These are phyloP conservation scores for Pegoplata infirma DNA, from an alignment of 2,888 invertebrate species.

Conservation along the genomic window DNA sequence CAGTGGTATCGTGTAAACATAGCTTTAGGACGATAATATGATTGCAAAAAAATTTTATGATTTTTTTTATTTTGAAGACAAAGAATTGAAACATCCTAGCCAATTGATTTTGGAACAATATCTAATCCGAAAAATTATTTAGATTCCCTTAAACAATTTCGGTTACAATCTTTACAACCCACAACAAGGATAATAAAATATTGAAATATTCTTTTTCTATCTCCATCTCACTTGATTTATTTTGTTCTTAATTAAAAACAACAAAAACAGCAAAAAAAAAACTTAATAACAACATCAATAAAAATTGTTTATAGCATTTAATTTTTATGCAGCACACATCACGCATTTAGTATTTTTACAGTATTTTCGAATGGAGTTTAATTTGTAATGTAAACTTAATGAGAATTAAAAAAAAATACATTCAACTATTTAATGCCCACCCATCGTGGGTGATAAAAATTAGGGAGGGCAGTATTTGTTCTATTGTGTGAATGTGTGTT, in stretches of 20 bases:
- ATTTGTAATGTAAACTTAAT: constrained; percentile 41
- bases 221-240: not conserved
- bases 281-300: constrained; percentile 26
- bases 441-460: constrained; percentile 58
- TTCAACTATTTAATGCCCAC: constrained; percentile 53
- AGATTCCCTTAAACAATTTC: too few relatives aligned
- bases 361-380: constrained; percentile 16
- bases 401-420: too few relatives aligned
- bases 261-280: not conserved
- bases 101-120: too few relatives aligned
- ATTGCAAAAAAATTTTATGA: too few relatives aligned
- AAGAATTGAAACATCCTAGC: too few relatives aligned
- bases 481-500: not conserved
- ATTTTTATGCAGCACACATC: constrained; percentile 34
- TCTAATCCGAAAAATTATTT: too few relatives aligned
- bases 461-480: not conserved
- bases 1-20: too few relatives aligned
- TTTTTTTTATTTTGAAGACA: too few relatives aligned
- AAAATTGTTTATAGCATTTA: constrained; percentile 48
- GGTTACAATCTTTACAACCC: not conserved
- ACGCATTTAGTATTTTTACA: constrained; percentile 15
- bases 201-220: constrained; percentile 11
- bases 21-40: too few relatives aligned
- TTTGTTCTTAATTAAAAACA: constrained; percentile 13
- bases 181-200: constrained; percentile 6